Evolutionary conservation across 53 echinoderm and acorn worm species (phyloP), one percentile per base, ranked within the genome.

Genomic region (Mesocentrotus franciscanus): DNA sequence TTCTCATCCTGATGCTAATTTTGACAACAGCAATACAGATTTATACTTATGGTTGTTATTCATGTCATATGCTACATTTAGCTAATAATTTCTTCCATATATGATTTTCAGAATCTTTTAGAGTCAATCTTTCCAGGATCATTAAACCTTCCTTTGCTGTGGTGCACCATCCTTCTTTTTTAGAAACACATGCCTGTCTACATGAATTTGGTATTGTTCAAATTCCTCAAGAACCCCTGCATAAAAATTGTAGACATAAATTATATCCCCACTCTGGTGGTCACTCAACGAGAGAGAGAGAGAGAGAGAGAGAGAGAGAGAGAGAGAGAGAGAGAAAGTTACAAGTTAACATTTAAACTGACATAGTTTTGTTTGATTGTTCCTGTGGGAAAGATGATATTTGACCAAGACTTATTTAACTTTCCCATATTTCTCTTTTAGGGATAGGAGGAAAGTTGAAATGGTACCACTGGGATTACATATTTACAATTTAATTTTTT

Each of bases 261-360:
- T 58, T 90, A 58, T 30, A 60, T 90, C 60, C 90, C 90, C 14
- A 59, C 90, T 90, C 90, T 90, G 90, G 90, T 90, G 90, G 90
- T 90, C 90, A n/a, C 58, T 59, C 12, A 30, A 60, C 26, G 4
- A 27, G 6, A 27, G n/a, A 90, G n/a, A 30, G 26, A 26, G 20
- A 56, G 13, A 14, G 1, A 14, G 0, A 27, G 0, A 9, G 11
- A 57, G 24, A 29, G 30, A 90, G 58, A 90, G n/a, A 30, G 26
- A 26, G 20, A 56, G 13, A 14, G 1, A 14, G 0, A 27, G 0
- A 9, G 11, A 57, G 24, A 29, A 60, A 90, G 58, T 30, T n/a
- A 30, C 29, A 90, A 90, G 90, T 12, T 29, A 60, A 90, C 90
- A 90, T 90, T 90, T 11, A 90, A 27, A 90, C 20, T 24, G 29